Evolutionary conservation across 2,888 invertebrate species (phyloP).

Genomic region (Pelosia muscerda): DNA sequence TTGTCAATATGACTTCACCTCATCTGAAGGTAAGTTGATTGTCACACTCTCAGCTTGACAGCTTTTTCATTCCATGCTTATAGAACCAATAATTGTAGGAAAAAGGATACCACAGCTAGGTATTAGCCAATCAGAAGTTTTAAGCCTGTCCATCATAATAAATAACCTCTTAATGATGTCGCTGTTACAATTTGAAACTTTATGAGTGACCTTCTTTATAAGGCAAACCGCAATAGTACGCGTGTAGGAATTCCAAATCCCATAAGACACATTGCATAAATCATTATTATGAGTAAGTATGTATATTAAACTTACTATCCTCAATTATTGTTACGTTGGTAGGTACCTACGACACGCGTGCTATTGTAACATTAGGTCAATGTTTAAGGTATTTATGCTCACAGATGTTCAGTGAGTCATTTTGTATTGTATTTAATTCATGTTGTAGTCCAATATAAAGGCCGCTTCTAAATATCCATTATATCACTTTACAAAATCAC

Average conservation of each 20-base stretch:
- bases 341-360: neutral
- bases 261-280: neutral
- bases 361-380: neutral
- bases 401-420: no score
- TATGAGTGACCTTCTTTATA: neutral
- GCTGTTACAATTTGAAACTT: neutral
- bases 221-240: conserved; percentile 10
- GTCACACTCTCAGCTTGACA: no score
- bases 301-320: neutral
- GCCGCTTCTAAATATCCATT: no score
- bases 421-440: no score
- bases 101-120: no score
- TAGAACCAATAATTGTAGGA: no score
- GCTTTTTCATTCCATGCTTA: no score
- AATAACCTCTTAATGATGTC: neutral
- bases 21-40: no score
- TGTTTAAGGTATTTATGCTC: no score
- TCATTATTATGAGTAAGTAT: conserved; percentile 1
- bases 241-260: conserved; percentile 2
- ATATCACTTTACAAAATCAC: no score
- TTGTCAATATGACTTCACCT: no score
- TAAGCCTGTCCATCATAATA: neutral
- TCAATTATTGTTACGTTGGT: neutral
- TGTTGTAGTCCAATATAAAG: no score
- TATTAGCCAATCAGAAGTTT: neutral